Base-by-base conservation (phyloP, 2,797 vertebrate species). In the Anguilla marmorata region DNA sequence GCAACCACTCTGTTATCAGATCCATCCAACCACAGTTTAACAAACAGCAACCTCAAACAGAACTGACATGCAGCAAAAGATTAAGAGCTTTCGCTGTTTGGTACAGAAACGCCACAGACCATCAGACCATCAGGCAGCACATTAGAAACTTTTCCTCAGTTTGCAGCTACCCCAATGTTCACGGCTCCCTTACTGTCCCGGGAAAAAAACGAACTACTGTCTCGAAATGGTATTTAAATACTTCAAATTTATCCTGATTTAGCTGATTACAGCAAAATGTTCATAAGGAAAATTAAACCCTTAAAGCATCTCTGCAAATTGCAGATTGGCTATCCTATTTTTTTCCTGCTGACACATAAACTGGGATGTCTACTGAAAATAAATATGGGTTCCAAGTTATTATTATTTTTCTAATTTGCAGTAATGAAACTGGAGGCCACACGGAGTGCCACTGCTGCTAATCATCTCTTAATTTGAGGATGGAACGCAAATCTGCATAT, bases 321-420 rank as follows among this genome's bases (percentile, higher is more conserved):
- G 16, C 41, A 82, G 79, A 82, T 50, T 82, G 21, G 79, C 79
- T 50, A 82, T 50, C 79, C 79, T 50, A n/a, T 90, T 92, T 90
- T 86, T 84, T 72, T 4, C 66, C 33, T 72, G 66, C 80, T 72
- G 60, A 60, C 83, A 92, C 90, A 89, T 48, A 92, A 89, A 92
- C 93, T 94, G 89, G 84, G 88, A 88, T 86, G 88, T 86, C 87
- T 85, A 86, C 93, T 91, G 90, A 93, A 93, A 94, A 93, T 89
- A 89, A 94, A 96, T 95, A 93, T 89, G 89, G 93, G 92, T 94
- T 94, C 94, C 89, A 94, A 94, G 93, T 95, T 94, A 94, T 94
- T 93, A 95, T 96, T 96, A 94, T 94, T 95, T 94, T 93, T 92
- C 90, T 95, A 95, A 96, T 95, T 94, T 94, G 94, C 94, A 94